These are phyloP conservation scores for Schizopygopsis malacanthus DNA, from an alignment of 2,797 vertebrate genomes.

Conservation along the genomic window DNA sequence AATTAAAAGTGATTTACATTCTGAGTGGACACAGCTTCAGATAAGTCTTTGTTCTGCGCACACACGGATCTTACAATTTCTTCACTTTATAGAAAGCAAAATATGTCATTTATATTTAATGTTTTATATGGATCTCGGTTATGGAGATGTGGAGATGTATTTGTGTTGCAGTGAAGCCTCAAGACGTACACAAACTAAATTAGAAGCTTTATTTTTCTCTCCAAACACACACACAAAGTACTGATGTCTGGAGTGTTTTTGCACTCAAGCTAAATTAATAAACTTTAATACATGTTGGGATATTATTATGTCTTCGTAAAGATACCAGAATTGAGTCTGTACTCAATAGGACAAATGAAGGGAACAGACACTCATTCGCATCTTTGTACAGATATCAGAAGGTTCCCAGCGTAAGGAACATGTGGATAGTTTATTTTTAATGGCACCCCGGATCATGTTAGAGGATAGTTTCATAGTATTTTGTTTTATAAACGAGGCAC, in stretches of 20 bases:
- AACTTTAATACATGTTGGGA: background rate
- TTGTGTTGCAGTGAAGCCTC: conserved; percentile 11
- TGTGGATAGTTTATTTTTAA: no score
- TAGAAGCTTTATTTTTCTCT: background rate
- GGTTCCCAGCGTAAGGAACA: no score
- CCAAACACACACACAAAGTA: no score
- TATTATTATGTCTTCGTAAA: background rate
- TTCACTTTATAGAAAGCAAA: conserved; percentile 57
- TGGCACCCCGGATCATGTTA: no score
- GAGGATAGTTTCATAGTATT: no score
- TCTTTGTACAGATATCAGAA: no score
- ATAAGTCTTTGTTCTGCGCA: conserved; percentile 26
- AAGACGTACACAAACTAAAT: conserved; percentile 17
- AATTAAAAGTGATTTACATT: conserved; percentile 71
- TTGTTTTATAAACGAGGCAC: no score
- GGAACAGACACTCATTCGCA: no score
- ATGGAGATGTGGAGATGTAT: conserved; percentile 8
- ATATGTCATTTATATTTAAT: conserved; percentile 35
- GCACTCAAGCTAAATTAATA: background rate
- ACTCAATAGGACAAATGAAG: no score
- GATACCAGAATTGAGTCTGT: background rate
- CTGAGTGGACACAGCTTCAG: conserved; percentile 34
- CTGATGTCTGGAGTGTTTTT: background rate
- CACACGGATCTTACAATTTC: background rate
- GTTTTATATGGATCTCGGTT: background rate